Evolutionary conservation across 2,113 vertebrate genomes (phyloP).

Genomic region (Narcine bancroftii): DNA sequence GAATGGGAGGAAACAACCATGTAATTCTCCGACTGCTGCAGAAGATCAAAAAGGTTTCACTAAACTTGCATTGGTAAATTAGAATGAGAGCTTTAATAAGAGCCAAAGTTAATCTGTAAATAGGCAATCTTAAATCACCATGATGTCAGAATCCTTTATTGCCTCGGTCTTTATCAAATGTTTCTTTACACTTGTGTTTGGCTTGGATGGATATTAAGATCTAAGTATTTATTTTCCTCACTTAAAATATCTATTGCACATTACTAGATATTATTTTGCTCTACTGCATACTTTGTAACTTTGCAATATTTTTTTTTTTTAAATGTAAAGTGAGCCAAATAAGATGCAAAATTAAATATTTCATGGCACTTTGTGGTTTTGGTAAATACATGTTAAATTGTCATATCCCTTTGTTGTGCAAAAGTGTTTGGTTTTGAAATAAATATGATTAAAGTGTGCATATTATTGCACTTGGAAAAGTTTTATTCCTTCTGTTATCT

Average conservation of each 20-base stretch:
- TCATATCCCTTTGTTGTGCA: conserved; percentile 47
- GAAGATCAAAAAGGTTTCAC: conserved; percentile 41
- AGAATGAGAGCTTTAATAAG: conserved; percentile 49
- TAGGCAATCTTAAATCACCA: conserved; percentile 45
- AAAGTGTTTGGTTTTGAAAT: conserved; percentile 41
- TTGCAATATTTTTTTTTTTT: conserved; percentile 41
- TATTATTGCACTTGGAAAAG: conserved; percentile 46
- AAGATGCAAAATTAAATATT: conserved; percentile 44
- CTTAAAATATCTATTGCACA: neutral
- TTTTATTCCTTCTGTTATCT: conserved; percentile 50
- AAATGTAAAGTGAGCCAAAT: conserved; percentile 59
- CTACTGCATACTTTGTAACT: conserved; percentile 39
- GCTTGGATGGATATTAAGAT: neutral
- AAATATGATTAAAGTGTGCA: conserved; percentile 41
- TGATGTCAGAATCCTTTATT: conserved; percentile 39
- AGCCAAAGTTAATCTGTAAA: conserved; percentile 57
- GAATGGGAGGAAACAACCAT: conserved; percentile 99
- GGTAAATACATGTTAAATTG: conserved; percentile 45
- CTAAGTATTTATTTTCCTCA: neutral
- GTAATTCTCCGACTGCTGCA: conserved; percentile 52
- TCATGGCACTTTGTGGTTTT: conserved; percentile 40
- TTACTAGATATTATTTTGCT: neutral
- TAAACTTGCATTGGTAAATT: conserved; percentile 44
- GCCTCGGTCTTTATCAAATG: conserved; percentile 50
- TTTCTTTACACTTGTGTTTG: conserved; percentile 7